A percentile compares a stretch with the other conserved stretches of the same genome.
Conservation (phyloP, 1,140 invertebrate species). For the Alviniconcha marisindica region DNA sequence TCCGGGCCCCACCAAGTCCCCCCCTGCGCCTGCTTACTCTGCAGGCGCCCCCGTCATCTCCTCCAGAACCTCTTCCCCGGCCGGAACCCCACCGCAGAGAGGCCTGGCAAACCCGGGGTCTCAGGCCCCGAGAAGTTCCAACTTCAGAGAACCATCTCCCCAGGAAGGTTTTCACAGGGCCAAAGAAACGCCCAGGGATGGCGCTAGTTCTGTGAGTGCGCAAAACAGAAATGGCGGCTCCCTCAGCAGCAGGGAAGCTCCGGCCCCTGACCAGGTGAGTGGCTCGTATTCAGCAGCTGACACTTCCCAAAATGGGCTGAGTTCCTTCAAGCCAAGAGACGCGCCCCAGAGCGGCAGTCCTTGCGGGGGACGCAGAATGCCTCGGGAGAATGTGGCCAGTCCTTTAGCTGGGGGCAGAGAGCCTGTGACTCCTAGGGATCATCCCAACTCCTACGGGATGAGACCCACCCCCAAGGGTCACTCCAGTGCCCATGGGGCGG, state of each 20-base stretch:
- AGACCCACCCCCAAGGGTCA: background rate
- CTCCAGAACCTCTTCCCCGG: background rate
- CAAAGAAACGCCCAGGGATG: background rate
- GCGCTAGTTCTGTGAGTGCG: background rate
- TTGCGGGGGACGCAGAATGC: background rate
- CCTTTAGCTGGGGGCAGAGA: background rate
- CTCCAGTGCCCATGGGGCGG: background rate
- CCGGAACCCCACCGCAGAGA: background rate
- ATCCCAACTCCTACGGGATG: background rate
- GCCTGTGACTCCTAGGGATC: background rate
- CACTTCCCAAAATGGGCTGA: background rate
- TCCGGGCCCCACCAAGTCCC: background rate
- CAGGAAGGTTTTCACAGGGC: background rate
- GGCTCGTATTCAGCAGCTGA: no score
- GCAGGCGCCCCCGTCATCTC: background rate
- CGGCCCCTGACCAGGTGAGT: background rate
- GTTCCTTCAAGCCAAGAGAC: background rate
- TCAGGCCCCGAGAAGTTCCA: no score
- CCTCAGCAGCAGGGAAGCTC: background rate
- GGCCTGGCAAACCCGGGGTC: background rate
- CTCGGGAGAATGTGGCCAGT: background rate
- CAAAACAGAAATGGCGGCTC: background rate
- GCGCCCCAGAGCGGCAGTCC: background rate
- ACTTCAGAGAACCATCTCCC: no score
- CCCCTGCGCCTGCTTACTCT: background rate